A percentile compares a stretch with the other conserved stretches of the same genome.
These are phyloP conservation scores for Frankliniella fusca DNA, from an alignment of 2,888 invertebrate species.

Conservation along the genomic window DNA sequence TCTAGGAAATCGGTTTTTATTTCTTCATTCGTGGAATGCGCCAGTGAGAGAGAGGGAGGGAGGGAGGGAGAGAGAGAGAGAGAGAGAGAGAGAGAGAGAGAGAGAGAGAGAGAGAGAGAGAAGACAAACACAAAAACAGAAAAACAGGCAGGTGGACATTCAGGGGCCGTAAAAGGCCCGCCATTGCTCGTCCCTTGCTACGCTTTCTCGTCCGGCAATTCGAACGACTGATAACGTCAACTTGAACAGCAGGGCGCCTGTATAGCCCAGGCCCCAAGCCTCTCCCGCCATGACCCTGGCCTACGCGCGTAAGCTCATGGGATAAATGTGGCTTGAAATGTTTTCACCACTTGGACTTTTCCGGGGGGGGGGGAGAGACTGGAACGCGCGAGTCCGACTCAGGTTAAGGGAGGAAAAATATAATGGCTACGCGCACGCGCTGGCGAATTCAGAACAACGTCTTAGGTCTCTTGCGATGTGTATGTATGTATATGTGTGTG, in stretches of 20 bases:
- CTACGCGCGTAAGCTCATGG: no score
- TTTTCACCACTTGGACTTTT: no score
- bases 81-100: conserved; percentile 1
- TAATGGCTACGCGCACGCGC: not conserved
- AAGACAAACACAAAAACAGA: not conserved
- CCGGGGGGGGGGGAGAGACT: no score
- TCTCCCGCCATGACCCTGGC: no score
- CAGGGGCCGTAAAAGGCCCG: not conserved
- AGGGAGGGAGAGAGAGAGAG: not conserved
- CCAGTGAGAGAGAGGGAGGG: not conserved
- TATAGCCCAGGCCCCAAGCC: no score
- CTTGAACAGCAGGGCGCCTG: no score
- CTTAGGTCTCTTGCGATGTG: not conserved
- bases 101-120: not conserved
- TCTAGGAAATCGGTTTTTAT: no score
- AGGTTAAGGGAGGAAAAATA: not conserved
- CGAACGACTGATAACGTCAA: no score
- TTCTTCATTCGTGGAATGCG: not conserved
- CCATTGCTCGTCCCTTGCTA: not conserved
- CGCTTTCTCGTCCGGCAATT: not conserved
- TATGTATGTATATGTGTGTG: not conserved
- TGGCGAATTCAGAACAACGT: not conserved
- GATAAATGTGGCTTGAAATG: no score
- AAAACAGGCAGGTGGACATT: not conserved
- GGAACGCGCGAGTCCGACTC: no score